Base-by-base conservation (phyloP, 2,113 vertebrate genomes). In the Prolemur simus region DNA sequence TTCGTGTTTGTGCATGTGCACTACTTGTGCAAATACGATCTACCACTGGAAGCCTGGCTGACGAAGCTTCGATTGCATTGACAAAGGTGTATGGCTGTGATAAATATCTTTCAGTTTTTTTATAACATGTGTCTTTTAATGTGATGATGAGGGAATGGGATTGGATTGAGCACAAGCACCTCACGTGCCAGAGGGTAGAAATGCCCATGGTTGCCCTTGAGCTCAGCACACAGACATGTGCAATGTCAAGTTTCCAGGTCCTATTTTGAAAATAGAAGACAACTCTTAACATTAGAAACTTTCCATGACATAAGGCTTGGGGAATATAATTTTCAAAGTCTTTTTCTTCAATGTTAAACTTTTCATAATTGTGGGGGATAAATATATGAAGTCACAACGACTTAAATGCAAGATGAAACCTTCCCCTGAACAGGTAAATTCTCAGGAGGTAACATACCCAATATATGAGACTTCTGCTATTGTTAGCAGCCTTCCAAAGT, bases 1-100 rank as follows among this genome's bases (percentile, higher is more conserved):
- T 94, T 66, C 1, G 2, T 81, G 89, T 93, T 54, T 77, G 13
- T 86, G 96, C 93, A 69, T 96, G 93, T 88, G 68, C 47, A 42
- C 83, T 87, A 1, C 13, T 0, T 83, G 89, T 82, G 90, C 85
- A 69, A 32, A 52, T 21, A 14, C 8, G n/a, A 5, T 14, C 60
- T 69, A 32, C 45, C 49, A n/a, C 86, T 29, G 3, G 86, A 58
- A 86, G 58, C 82, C 93, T 49, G 66, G 52, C 91, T 47, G 45
- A 27, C 3, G 82, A 49, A 1, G 45, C 82, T 58, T 88, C 2
- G 8, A 20, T 83, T 60, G 73, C 68, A 21, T 45, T n/a, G 56
- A 34, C 21, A 45, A 45, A 93, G 47, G 27, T 42, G 9, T 37
- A 21, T 73, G 78, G 81, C 77, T 92, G 3, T 58, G 49, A 82